phyloP scores from a whole-genome alignment of 1,140 invertebrate species.

The Gryon sp. region DNA sequence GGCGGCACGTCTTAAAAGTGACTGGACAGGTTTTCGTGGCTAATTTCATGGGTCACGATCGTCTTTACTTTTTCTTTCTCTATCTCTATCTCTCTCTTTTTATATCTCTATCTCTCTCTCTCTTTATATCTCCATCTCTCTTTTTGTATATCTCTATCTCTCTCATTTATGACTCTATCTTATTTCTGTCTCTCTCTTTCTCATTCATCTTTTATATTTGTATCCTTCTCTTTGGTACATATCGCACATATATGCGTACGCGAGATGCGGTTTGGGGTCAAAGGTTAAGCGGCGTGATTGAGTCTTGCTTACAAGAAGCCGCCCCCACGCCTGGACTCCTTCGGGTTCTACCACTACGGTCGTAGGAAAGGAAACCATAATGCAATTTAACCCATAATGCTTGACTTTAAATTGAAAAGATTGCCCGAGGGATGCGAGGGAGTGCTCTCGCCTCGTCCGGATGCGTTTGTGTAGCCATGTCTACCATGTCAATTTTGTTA shows the following conservation, averaged over 20 bases:
- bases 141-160: too few relatives aligned
- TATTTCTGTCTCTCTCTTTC: too few relatives aligned
- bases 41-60: conserved; percentile 66
- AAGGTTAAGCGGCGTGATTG: conserved; percentile 80
- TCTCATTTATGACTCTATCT: too few relatives aligned
- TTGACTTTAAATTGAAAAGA: conserved; percentile 81
- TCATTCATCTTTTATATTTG: too few relatives aligned
- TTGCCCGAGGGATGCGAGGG: conserved; percentile 78
- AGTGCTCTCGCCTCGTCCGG: conserved; percentile 57
- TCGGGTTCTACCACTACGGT: conserved; percentile 70
- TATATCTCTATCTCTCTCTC: too few relatives aligned
- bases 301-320: conserved; percentile 79
- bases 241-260: conserved; percentile 59
- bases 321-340: conserved; percentile 73
- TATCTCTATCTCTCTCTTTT: too few relatives aligned
- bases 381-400: conserved; percentile 80
- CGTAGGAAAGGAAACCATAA: conserved; percentile 76
- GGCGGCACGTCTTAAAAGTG: conserved; percentile 65
- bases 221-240: too few relatives aligned
- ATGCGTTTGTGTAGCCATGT: conserved; percentile 55
- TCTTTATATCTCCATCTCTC: too few relatives aligned
- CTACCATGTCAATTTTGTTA: conserved; percentile 53
- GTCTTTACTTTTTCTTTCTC: conserved; percentile 35
- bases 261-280: conserved; percentile 72
- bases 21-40: conserved; percentile 65